Conservation (phyloP, 2,797 vertebrate species). For the Danio tinwini region DNA sequence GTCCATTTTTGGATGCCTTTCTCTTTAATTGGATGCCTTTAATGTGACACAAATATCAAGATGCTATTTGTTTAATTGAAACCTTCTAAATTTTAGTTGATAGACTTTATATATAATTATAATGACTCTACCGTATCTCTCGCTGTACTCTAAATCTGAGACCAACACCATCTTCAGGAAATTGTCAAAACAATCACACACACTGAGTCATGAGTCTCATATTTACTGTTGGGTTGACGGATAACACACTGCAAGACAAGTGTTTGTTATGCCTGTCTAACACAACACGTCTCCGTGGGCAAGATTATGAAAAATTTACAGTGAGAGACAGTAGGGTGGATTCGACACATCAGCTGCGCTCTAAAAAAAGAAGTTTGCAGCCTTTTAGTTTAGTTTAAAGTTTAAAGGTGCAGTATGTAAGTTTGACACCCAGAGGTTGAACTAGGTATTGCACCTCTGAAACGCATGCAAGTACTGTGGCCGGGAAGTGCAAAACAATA, state of each 20-base stretch:
- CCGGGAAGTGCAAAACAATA: too few relatives aligned
- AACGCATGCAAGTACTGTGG: too few relatives aligned
- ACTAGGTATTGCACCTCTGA: too few relatives aligned
- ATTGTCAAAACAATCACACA: background rate
- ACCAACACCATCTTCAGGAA: background rate
- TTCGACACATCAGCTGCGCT: background rate
- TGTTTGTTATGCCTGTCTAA: background rate
- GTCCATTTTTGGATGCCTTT: too few relatives aligned
- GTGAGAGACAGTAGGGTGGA: slow-evolving; percentile 1
- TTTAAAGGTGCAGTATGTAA: too few relatives aligned
- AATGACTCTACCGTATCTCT: background rate
- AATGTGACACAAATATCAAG: too few relatives aligned
- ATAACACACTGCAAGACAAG: background rate
- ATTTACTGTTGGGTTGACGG: background rate
- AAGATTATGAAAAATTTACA: background rate
- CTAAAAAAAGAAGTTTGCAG: background rate
- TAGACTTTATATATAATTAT: background rate
- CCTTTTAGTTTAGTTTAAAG: background rate
- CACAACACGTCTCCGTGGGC: background rate
- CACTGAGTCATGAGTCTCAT: background rate
- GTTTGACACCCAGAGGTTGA: too few relatives aligned
- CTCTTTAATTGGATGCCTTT: too few relatives aligned
- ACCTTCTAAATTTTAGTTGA: background rate
- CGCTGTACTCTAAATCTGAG: background rate
- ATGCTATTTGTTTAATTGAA: too few relatives aligned